Evolutionary conservation across 2,888 invertebrate species (phyloP).

Genomic region (Chymomyza procnemis): DNA sequence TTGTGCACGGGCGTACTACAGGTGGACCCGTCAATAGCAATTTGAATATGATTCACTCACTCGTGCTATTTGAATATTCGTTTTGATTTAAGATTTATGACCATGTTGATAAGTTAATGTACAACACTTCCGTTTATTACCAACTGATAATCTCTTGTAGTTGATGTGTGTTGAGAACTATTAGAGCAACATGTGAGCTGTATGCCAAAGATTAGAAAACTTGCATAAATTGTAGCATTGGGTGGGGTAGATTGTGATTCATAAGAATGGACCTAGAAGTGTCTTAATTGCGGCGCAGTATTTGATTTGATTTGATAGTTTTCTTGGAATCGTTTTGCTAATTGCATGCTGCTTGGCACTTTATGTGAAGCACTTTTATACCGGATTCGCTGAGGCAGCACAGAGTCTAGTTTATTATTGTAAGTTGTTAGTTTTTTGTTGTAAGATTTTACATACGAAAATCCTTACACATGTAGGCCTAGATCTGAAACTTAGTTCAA

Average conservation of each 20-base stretch:
- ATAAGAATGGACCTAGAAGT: neutral
- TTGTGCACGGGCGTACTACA: conserved; percentile 34
- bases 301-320: neutral
- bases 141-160: neutral
- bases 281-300: neutral
- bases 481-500: too few species aligned
- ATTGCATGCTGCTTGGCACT: too few species aligned
- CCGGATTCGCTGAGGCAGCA: too few species aligned
- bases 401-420: too few species aligned
- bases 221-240: neutral
- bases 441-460: too few species aligned
- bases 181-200: neutral
- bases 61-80: neutral
- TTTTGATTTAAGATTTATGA: conserved; percentile 56
- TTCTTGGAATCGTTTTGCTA: too few species aligned
- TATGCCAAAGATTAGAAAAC: neutral
- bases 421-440: too few species aligned
- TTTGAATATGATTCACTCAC: conserved; percentile 15
- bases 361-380: too few species aligned
- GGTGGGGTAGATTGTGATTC: neutral
- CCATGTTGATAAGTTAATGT: conserved; percentile 64
- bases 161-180: neutral
- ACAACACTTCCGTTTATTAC: conserved; percentile 11
- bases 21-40: conserved; percentile 3
- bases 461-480: too few species aligned